Evolutionary conservation across 1,140 invertebrate species (phyloP), one percentile per base, ranked within the genome.

Genomic region (Mactra quadrangularis): DNA sequence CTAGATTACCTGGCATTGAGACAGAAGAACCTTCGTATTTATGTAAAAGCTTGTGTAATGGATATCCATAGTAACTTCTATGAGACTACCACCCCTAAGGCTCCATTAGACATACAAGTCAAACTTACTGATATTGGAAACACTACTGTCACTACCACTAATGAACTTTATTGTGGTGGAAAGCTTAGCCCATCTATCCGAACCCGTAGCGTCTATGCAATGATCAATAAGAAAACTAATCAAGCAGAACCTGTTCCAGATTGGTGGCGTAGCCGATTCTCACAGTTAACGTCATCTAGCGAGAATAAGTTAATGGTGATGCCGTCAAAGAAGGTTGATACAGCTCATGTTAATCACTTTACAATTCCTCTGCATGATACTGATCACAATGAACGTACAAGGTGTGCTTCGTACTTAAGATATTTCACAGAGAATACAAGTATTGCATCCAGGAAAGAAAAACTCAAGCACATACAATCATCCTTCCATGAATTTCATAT

Each of bases 401-500:
- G 87, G 41, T 89, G 88, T 82, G 85, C 88, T 0, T 88, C 88
- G 15, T 89, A 89, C 68, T 64, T 88, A 1, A 62, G 81, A 50
- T 89, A 87, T 71, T 89, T 89, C 55, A 47, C 78, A 2, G 87
- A 89, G 35, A 87, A 87, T 64, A 85, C 87, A 3, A 89, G 88
- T 41, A 84, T 89, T 55, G 88, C 88, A 1, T 88, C 88, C 25
- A 29, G 83, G 3, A 82, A 81, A 72, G 83, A 70, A 29, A 84
- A 83, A 57, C 85, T 86, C 25, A 68, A 70, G 45, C 82, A 86
- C 15, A 84, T 88, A 6, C 75, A 82, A 50, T 85, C 78, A 7
- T 84, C 83, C 33, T 88, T 89, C 64, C 86, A 88, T 62, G 83
- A 89, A 57, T 87, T 88, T 62, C 85, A 86, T 72, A 83, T 89